Evolutionary conservation across 2,113 vertebrate genomes (phyloP).

Genomic region (Alligator sinensis): DNA sequence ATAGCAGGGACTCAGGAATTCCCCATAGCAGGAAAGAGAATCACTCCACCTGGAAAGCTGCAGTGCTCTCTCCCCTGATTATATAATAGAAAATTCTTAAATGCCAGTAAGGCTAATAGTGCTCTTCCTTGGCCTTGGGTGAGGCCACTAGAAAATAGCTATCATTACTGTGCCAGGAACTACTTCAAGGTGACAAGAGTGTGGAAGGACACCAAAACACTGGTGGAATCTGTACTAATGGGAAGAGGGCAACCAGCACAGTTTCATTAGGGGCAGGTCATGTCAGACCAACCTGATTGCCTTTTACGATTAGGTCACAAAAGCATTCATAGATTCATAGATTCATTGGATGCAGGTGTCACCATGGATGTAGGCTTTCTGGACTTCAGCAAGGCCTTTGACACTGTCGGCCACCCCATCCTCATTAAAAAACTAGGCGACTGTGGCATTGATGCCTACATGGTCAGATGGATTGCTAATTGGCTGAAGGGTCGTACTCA

Average conservation of each 20-base stretch:
- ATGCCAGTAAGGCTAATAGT: neutral
- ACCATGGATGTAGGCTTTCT: too few relatives aligned
- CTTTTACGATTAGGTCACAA: too few relatives aligned
- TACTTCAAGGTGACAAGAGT: neutral
- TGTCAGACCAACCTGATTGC: too few relatives aligned
- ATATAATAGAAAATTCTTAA: neutral
- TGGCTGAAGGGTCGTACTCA: too few relatives aligned
- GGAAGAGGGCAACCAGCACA: accelerated
- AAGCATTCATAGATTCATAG: too few relatives aligned
- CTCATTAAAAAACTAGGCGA: too few relatives aligned
- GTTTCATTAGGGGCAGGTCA: neutral
- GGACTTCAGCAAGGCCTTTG: too few relatives aligned
- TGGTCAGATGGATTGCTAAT: too few relatives aligned
- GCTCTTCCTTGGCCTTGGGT: neutral
- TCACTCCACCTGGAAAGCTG: neutral
- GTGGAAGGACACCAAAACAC: neutral
- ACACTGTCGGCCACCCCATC: too few relatives aligned
- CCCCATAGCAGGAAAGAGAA: neutral
- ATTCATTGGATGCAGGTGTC: too few relatives aligned
- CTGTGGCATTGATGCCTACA: too few relatives aligned
- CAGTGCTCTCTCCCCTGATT: accelerated
- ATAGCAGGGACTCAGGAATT: too few relatives aligned
- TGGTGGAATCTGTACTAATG: neutral
- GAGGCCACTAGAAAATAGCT: neutral
- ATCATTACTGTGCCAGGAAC: accelerated